Evolutionary conservation across 2,797 vertebrate species (phyloP).

Genomic region (Cossypha heuglini): DNA sequence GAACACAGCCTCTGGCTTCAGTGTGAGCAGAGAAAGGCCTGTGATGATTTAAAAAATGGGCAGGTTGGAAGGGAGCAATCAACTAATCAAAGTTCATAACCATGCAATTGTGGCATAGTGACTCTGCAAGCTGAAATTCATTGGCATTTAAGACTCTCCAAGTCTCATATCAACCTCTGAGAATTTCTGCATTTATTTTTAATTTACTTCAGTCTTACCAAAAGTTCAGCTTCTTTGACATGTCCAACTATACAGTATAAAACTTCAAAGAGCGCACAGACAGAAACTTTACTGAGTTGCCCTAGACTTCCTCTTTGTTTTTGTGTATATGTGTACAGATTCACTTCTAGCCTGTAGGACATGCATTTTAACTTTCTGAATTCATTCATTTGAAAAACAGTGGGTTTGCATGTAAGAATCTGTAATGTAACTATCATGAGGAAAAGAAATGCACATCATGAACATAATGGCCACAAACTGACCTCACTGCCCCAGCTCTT

Average conservation of each 20-base stretch:
- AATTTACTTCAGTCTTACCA: background rate
- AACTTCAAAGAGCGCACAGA: background rate
- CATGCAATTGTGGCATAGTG: background rate
- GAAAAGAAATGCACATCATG: background rate
- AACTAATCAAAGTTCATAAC: conserved; percentile 27
- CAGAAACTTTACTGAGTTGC: background rate
- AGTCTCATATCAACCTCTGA: background rate
- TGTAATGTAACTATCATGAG: background rate
- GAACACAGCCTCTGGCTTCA: background rate
- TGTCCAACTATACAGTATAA: background rate
- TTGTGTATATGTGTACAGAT: background rate
- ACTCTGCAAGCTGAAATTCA: conserved; percentile 10
- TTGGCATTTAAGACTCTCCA: background rate
- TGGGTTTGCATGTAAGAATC: background rate
- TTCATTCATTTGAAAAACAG: background rate
- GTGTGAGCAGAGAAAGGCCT: background rate
- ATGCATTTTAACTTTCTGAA: background rate
- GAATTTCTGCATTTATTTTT: conserved; percentile 14
- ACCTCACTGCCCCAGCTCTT: background rate
- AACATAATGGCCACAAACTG: background rate
- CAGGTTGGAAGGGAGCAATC: conserved; percentile 5
- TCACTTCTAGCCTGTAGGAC: background rate
- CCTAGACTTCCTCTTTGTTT: background rate
- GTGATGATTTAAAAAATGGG: conserved; percentile 2
- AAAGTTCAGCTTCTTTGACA: background rate